phyloP scores from a whole-genome alignment of 2,797 vertebrate species.

The Mergus octosetaceus region DNA sequence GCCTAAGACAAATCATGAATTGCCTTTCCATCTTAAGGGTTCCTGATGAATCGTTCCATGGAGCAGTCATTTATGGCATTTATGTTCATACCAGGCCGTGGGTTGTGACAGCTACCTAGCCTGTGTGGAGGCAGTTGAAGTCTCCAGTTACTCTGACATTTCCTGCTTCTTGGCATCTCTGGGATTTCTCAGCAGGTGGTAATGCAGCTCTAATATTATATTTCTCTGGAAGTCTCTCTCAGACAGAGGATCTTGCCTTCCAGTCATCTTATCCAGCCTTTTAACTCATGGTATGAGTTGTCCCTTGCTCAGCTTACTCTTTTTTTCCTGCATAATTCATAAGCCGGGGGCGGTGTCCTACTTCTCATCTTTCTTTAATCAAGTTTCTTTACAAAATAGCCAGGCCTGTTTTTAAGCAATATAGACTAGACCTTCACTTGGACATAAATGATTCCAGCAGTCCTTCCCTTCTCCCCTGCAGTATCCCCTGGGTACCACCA shows the following conservation, averaged over 20 bases:
- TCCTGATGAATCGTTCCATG: neutral
- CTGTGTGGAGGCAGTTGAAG: neutral
- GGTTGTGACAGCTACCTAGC: neutral
- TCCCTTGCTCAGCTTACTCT: neutral
- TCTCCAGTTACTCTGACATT: neutral
- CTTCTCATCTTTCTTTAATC: neutral
- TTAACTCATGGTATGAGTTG: neutral
- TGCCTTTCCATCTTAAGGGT: neutral
- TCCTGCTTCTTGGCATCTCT: conserved; percentile 20
- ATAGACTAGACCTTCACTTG: neutral
- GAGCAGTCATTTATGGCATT: neutral
- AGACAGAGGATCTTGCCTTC: neutral
- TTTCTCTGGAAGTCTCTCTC: conserved; percentile 1
- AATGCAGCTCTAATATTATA: neutral
- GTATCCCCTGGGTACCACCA: neutral
- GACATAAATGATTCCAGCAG: neutral
- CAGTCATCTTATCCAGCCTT: neutral
- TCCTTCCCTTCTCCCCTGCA: neutral
- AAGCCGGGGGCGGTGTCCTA: neutral
- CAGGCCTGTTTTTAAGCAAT: neutral
- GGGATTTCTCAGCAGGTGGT: neutral
- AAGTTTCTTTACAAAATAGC: neutral
- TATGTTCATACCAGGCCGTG: neutral
- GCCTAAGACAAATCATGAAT: neutral
- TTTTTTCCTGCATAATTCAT: neutral